Evolutionary conservation across 1,140 invertebrate species (phyloP), one percentile per base, ranked within the genome.

Genomic region (Aradophagus sp.): DNA sequence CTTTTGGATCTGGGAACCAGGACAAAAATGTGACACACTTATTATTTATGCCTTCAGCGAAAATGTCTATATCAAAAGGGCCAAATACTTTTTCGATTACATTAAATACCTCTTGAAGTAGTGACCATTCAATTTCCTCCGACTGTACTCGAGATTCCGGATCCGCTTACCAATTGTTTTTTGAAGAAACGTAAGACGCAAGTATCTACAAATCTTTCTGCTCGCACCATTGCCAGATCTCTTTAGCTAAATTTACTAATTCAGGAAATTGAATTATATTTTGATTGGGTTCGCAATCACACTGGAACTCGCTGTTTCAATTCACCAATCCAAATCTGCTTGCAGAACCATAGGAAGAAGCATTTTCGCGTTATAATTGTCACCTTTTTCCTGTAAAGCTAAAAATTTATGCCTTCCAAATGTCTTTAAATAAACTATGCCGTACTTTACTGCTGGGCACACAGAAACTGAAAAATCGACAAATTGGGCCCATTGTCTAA

Each of bases 41-140:
- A 11, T 38, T 55, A 58, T 77, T 77, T 17, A 68, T 38, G 2
- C 32, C 15, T 13, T 55, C 35, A 7, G 73, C 70, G 32, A 77
- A 75, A 1, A 75, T 19, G 29, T 77, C 75, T 16, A 80, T 67
- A 2, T 73, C 42, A 7, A 66, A 62, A 1, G 13, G n/a, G 0
- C 65, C 67, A 52, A 77, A 73, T 16, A 73, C 81, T 1, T 29
- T 29, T 5, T 2, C 5, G 16, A 77, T 58, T 12, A n/a, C 15
- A 3, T 6, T 11, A 44, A 67, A 77, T 31, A 11, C 42, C 16
- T 6, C 13, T 23, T 31, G 1, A 4, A 23, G 44, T 2, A 65
- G 35, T 19, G 45, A 47, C 35, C 47, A 66, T 39, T 71, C 68
- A 11, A 44, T 66, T 15, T 53, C 26, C 8, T 50, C 12, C 5